A percentile compares a stretch with the other conserved stretches of the same genome.
Evolutionary conservation across 1,140 invertebrate species (phyloP).

Genomic region (Drosophila virilis): DNA sequence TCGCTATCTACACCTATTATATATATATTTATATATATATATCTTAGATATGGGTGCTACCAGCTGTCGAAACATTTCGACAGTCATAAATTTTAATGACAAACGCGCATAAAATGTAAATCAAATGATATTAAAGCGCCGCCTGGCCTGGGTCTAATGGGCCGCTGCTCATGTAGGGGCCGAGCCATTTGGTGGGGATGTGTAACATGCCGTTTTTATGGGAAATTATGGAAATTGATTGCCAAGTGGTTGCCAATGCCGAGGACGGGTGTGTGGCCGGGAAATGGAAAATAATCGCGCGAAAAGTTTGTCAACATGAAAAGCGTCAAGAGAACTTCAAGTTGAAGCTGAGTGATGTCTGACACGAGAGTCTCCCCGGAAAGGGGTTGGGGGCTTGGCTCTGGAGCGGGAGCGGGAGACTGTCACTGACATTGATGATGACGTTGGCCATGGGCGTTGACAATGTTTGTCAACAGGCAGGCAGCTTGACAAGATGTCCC

Average conservation of each 20-base stretch:
- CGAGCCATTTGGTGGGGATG: conserved; percentile 17
- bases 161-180: conserved; percentile 11
- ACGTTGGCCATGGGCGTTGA: conserved; percentile 74
- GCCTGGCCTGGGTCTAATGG: conserved; percentile 62
- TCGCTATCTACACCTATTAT: not conserved
- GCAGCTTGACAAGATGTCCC: conserved; percentile 53
- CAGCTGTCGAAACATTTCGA: conserved; percentile 57
- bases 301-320: conserved; percentile 50
- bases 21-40: conserved; percentile 4
- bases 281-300: conserved; percentile 59
- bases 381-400: not conserved
- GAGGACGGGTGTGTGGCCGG: not conserved
- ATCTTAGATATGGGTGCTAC: conserved; percentile 21
- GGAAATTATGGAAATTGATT: conserved; percentile 81
- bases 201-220: conserved; percentile 75
- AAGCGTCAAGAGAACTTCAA: conserved; percentile 61
- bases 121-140: conserved; percentile 68
- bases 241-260: conserved; percentile 38
- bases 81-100: conserved; percentile 75
- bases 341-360: conserved; percentile 67
- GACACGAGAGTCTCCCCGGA: conserved; percentile 9
- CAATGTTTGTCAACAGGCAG: conserved; percentile 71
- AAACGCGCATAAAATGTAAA: conserved; percentile 76
- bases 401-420: not conserved
- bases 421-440: conserved; percentile 75